These are phyloP conservation scores for Hafferia zeledoni DNA, from an alignment of 2,797 vertebrate species.

Conservation along the genomic window DNA sequence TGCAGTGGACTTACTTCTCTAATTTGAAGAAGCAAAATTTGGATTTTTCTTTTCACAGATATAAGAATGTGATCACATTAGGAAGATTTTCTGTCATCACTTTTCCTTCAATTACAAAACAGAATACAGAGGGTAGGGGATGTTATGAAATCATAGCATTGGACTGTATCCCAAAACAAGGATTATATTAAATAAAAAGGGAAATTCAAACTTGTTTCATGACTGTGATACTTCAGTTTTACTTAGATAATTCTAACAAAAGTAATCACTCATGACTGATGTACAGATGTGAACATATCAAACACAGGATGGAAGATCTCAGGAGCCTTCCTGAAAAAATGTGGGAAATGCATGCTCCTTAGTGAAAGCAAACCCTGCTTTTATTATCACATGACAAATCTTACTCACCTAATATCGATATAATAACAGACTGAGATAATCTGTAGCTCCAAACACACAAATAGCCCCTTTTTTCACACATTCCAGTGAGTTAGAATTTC, in stretches of 20 bases:
- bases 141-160: conserved; percentile 54
- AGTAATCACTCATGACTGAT: conserved; percentile 4
- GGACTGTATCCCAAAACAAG: conserved; percentile 44
- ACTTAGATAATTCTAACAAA: conserved; percentile 21
- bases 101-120: conserved; percentile 54
- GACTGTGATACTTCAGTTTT: neutral
- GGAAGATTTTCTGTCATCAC: conserved; percentile 63
- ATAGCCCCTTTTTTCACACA: neutral
- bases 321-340: neutral
- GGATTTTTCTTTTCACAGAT: conserved; percentile 20
- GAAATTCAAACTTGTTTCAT: conserved; percentile 18
- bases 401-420: neutral
- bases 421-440: neutral
- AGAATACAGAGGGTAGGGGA: conserved; percentile 36
- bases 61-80: conserved; percentile 59
- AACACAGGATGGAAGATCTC: neutral
- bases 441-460: neutral
- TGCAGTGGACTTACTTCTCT: neutral
- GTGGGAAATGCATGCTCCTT: neutral
- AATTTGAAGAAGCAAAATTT: neutral
- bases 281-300: neutral
- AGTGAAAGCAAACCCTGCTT: neutral
- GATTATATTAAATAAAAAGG: conserved; percentile 55
- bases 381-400: neutral
- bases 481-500: neutral